Evolutionary conservation across 2,113 vertebrate species (phyloP), one percentile per base, ranked within the genome.

Genomic region (Equus przewalskii): DNA sequence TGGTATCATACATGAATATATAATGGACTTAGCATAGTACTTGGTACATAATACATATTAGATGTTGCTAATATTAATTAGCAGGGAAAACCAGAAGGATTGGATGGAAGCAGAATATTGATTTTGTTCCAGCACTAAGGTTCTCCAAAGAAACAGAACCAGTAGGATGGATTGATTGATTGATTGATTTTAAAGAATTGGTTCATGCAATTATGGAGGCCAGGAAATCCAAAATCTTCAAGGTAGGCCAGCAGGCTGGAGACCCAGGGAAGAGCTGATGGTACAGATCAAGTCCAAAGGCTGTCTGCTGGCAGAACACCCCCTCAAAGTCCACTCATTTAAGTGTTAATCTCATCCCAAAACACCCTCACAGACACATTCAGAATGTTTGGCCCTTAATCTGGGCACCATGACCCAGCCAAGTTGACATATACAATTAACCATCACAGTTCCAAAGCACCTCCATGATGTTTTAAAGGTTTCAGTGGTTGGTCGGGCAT

Each of bases 111-210:
- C 7, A 46, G 24, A 73, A 26, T 94, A 72, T 89, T 91, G 12
- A 44, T 82, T 97, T 94, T 86, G 8, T 89, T 93, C 33, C 41
- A 70, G 14, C 81, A 62, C 96, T 88, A 78, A 41, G 7, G 7
- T 49, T 90, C 30, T 81, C 15, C 14, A 91, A 49, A 93, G 72
- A 92, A 80, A 41, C 30, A 64, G 51, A 91, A 36, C 15, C 46
- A 85, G 15, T 18, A 78, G 54, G 46, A 65, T 70, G 79, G 51
- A 85, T 7, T 11, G 69, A 51, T 49, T 49, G n/a, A 81, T 56
- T 65, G 70, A 69, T 54, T 83, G 70, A 49, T 65, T 91, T 95
- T 67, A 73, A 94, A 41, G 30, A 89, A 44, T 12, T 72, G 58
- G 16, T n/a, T 75, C 6, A 26, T 6, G 0, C 18, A 36, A n/a